phyloP scores from a whole-genome alignment of 2,113 vertebrate genomes.

The Pedetes capensis region DNA sequence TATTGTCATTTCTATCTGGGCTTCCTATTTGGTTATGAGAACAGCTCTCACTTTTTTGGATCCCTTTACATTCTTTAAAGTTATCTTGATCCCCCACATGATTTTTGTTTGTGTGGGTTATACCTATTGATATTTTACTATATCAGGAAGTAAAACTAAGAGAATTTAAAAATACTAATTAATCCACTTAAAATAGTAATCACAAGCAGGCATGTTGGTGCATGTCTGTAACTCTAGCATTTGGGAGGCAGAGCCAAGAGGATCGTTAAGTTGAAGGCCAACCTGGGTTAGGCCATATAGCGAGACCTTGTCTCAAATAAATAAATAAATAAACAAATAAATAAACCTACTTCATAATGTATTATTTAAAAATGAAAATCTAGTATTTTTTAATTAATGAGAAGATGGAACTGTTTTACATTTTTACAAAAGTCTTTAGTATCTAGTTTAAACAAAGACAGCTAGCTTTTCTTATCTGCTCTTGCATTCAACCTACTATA shows the following conservation, averaged over 20 bases:
- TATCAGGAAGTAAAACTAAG: too few relatives aligned
- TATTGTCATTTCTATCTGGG: neutral
- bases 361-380: neutral
- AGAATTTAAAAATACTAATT: neutral
- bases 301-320: too few relatives aligned
- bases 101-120: too few relatives aligned
- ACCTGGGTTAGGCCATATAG: too few relatives aligned
- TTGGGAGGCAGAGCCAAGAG: too few relatives aligned
- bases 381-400: neutral
- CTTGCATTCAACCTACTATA: neutral
- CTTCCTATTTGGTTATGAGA: neutral
- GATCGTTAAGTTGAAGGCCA: too few relatives aligned
- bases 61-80: neutral
- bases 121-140: too few relatives aligned
- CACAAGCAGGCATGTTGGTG: too few relatives aligned
- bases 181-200: neutral
- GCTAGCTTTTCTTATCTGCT: neutral
- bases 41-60: neutral
- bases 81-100: neutral
- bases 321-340: too few relatives aligned
- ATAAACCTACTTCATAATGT: neutral
- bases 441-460: constrained; percentile 12
- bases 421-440: neutral
- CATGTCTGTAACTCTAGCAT: too few relatives aligned
- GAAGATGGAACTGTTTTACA: neutral